Base-by-base conservation (phyloP, 2,888 invertebrate genomes). In the Monochamus alternatus region DNA sequence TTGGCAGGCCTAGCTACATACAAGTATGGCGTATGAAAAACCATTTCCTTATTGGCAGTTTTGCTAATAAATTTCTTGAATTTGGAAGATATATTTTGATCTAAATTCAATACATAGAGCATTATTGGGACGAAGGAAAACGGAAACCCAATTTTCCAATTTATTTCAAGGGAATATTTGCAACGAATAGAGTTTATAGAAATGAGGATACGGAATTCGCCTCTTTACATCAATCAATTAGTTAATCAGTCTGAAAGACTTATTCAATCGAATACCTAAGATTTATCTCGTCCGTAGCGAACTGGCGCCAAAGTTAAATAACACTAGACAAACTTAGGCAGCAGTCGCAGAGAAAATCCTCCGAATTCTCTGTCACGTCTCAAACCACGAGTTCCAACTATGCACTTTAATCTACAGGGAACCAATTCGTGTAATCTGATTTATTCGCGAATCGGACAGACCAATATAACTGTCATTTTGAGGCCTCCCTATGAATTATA, bases 391-490 rank as follows among this genome's bases (percentile, higher is more conserved):
- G 73, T 59, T 74, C 75, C 78, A 78, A 78, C 81, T 81, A 78
- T 78, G 78, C 79, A 81, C 76, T 78, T 74, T 75, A 76, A 79
- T 77, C 80, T 75, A 74, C 71, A 31, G 78, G 78, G 75, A 77
- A 59, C 58, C 75, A 78, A 80, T 78, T 79, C 80, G 67, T 75
- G 78, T 81, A 81, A 81, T 81, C 79, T 77, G 81, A 80, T 81
- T 81, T 81, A 80, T 79, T 78, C 77, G 76, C 74, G 74, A 73
- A 75, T 77, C 75, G 80, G 80, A 80, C 79, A 77, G 78, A 73
- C 77, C 76, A 79, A 81, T 80, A 80, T 78, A 79, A 80, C 78
- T 80, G 81, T 80, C 81, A 78, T 72, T 80, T 68, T 55, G 73
- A 60, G 32, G 52, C 44, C 69, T 70, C 63, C 74, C 75, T 72